Evolutionary conservation across 2,888 invertebrate genomes (phyloP).

Genomic region (Pardosa pseudoannulata): DNA sequence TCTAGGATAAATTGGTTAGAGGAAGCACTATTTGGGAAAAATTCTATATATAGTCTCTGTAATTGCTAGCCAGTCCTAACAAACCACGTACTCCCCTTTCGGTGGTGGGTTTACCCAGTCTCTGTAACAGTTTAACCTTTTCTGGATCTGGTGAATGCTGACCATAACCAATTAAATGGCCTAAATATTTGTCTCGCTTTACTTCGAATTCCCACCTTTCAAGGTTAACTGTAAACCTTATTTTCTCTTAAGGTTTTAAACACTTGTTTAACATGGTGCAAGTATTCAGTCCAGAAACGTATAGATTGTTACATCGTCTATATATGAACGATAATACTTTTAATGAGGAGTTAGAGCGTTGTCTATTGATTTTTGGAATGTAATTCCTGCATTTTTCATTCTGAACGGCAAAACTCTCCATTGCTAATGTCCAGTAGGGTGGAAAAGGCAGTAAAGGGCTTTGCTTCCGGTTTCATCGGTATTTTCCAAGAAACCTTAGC

Average conservation of each 20-base stretch:
- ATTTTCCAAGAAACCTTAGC: slow-evolving; percentile 8
- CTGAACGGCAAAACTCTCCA: not conserved
- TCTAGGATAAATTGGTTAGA: not conserved
- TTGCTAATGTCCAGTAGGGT: slow-evolving; percentile 15
- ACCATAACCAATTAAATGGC: not conserved
- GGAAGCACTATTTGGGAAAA: not conserved
- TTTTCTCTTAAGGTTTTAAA: not conserved
- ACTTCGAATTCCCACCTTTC: not conserved
- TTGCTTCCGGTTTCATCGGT: slow-evolving; percentile 1
- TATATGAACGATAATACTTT: not conserved
- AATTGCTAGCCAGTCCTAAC: not conserved
- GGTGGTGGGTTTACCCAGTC: not conserved
- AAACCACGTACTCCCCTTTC: not conserved
- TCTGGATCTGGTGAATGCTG: not conserved
- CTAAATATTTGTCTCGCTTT: not conserved
- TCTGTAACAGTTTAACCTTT: not conserved
- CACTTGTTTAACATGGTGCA: not conserved
- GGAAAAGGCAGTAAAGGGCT: slow-evolving; percentile 1
- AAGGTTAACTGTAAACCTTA: too few relatives aligned
- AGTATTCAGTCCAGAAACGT: not conserved
- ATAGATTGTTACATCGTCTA: slow-evolving; percentile 1
- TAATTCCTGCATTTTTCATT: too few relatives aligned
- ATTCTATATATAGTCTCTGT: not conserved
- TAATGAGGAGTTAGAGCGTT: not conserved
- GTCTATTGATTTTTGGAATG: not conserved